A percentile compares a stretch with the other conserved stretches of the same genome.
These are phyloP conservation scores for Cyclophora punctaria DNA, from an alignment of 2,888 invertebrate species.

Conservation along the genomic window DNA sequence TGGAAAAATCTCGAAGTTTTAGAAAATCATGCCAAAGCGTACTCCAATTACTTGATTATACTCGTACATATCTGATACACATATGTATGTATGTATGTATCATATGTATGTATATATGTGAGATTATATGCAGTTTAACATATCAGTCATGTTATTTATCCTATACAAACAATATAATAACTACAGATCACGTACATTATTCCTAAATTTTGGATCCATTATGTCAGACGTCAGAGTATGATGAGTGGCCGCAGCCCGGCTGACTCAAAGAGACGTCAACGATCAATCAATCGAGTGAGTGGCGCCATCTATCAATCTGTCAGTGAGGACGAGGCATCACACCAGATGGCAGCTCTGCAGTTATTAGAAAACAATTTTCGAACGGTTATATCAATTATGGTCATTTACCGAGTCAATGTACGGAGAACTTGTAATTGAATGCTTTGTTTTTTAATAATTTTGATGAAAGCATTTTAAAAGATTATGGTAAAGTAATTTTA, in stretches of 20 bases:
- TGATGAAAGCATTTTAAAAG: too few relatives aligned
- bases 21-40: too few relatives aligned
- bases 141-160: too few relatives aligned
- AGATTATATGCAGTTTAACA: too few relatives aligned
- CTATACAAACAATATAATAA: too few relatives aligned
- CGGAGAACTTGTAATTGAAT: not conserved
- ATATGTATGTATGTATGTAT: too few relatives aligned
- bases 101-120: too few relatives aligned
- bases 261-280: conserved; percentile 50
- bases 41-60: too few relatives aligned
- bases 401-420: not conserved
- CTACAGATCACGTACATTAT: not conserved
- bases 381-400: conserved; percentile 28
- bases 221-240: conserved; percentile 21
- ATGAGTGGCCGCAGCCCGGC: conserved; percentile 24
- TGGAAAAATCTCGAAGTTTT: too few relatives aligned
- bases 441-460: not conserved
- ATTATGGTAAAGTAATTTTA: too few relatives aligned
- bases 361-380: conserved; percentile 67
- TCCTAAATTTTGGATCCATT: conserved; percentile 9
- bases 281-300: conserved; percentile 64
- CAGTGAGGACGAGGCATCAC: conserved; percentile 42
- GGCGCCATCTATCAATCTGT: conserved; percentile 70
- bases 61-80: too few relatives aligned
- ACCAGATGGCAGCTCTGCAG: conserved; percentile 65